Evolutionary conservation across 2,797 vertebrate genomes (phyloP).

Genomic region (Syngnathus acus): DNA sequence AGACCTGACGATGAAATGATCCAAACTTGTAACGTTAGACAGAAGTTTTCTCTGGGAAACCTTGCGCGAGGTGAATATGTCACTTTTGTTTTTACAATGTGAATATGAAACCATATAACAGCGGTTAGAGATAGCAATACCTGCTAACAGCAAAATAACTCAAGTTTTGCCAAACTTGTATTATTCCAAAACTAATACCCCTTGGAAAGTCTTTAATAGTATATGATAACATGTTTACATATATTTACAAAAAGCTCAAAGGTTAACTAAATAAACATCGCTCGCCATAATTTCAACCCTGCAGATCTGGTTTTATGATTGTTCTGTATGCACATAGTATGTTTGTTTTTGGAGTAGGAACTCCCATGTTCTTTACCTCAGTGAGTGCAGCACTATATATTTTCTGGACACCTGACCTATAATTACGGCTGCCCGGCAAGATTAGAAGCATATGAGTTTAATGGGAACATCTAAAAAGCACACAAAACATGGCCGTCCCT

Average conservation of each 20-base stretch:
- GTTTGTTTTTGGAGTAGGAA: conserved; percentile 27
- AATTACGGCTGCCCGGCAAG: conserved; percentile 33
- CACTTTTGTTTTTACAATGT: no score
- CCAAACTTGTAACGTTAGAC: no score
- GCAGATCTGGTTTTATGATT: not conserved
- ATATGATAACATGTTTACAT: not conserved
- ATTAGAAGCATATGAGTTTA: conserved; percentile 15
- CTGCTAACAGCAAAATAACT: no score
- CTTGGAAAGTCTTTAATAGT: not conserved
- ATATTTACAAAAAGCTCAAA: not conserved
- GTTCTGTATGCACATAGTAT: conserved; percentile 20
- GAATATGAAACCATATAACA: no score
- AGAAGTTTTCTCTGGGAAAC: no score
- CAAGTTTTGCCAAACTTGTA: not conserved
- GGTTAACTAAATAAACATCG: not conserved
- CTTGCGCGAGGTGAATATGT: no score
- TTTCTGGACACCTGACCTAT: conserved; percentile 39
- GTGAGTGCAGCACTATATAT: conserved; percentile 24
- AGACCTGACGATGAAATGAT: no score
- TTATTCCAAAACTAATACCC: not conserved
- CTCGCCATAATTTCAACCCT: not conserved
- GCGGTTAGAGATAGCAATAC: no score
- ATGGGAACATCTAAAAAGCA: conserved; percentile 34
- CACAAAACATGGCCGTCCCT: conserved; percentile 30
- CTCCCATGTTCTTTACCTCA: conserved; percentile 20